Percentiles rank a stretch among this genome's conserved stretches.
Conservation (phyloP, 2,888 invertebrate species). For the Periphyllus acericola region DNA sequence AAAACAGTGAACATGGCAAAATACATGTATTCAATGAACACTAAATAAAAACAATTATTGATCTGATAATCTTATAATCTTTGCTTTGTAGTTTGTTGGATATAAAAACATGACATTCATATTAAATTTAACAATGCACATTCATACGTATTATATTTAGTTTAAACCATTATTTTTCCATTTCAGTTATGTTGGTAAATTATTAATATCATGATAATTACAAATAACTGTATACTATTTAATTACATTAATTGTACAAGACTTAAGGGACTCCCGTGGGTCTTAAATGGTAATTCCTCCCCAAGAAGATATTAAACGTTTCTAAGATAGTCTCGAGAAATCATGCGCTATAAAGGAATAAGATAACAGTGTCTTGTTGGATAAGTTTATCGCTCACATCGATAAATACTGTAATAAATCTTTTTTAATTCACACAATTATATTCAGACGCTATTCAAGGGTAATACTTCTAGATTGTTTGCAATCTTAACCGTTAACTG, state of each 20-base stretch:
- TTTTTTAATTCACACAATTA: conserved; percentile 10
- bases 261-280: conserved; percentile 17
- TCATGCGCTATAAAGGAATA: conserved; percentile 24
- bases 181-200: neutral
- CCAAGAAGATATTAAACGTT: conserved; percentile 20
- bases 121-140: too few species aligned
- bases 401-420: conserved; percentile 38
- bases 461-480: neutral
- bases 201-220: conserved; percentile 1
- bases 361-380: conserved; percentile 19
- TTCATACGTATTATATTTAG: too few species aligned
- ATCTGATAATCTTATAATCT: too few species aligned
- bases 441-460: neutral
- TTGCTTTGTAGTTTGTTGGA: too few species aligned
- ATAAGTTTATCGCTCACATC: conserved; percentile 33
- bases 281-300: conserved; percentile 28
- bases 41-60: too few species aligned
- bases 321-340: neutral
- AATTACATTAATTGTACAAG: conserved; percentile 22
- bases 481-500: neutral
- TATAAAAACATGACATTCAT: too few species aligned
- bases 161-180: neutral
- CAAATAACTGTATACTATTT: conserved; percentile 43
- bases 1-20: too few species aligned
- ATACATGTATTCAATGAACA: too few species aligned